Evolutionary conservation across 2,113 vertebrate genomes (phyloP), one percentile per base, ranked within the genome.

Genomic region (Poeciliopsis turrubarensis): DNA sequence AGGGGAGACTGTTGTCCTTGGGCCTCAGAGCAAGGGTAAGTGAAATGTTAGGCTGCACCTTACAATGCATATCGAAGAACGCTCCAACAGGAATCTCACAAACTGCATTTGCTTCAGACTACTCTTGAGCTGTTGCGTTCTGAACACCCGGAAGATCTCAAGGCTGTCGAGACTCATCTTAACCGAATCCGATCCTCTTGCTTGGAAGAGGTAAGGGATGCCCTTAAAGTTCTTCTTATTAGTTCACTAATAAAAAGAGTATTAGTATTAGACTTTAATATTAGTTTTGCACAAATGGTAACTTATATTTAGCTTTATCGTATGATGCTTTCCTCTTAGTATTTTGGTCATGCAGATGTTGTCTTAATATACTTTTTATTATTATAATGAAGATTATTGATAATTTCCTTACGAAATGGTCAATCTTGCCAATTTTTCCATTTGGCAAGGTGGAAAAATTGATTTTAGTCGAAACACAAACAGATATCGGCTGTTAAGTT

Each of bases 1-100:
- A 97, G 80, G 92, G 94, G 5, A 91, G 93, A 12, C 94, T 95
- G n/a, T 91, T 97, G 19, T 94, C 94, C 60, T 79, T 96, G 79
- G 96, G 95, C 5, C 90, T 97, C 25, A 93, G 95, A 78, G 96
- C 96, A 30, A 94, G 95, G 92, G 96, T 96, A 89, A 87, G 92
- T 69, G n/a, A 51, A 61, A 70, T 29, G 44, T 69, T 67, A 13
- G 14, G 15, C 17, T 44, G 26, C 65, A 17, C 5, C 12, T 14
- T 22, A 2, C 5, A 69, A 22, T 10, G 1, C n/a, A n/a, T 57
- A 57, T 57, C 25, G 25, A 57, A 10, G 9, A 54, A 3, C 63
- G 27, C 8, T 2, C 5, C 22, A 54, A 29, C 0, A 12, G 37
- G 61, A 10, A 65, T 68, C 30, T 68, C 0, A 34, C 34, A 17